Evolutionary conservation across 30 jellyfish, hydroid and myxozoan genomes (phyloP).

Genomic region (Chrysaora quinquecirrha): DNA sequence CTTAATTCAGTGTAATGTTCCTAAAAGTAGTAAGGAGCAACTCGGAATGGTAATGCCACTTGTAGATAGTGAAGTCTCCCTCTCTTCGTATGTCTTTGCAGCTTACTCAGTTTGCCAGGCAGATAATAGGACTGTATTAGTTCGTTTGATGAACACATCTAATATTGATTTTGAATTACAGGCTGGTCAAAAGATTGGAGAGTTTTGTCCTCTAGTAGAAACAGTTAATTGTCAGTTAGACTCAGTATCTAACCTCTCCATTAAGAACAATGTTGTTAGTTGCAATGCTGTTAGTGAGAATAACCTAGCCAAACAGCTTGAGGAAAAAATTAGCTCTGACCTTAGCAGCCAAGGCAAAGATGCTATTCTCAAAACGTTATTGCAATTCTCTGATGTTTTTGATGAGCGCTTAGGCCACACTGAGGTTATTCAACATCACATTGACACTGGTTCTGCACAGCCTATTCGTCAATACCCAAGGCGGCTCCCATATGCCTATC

Average conservation of each 20-base stretch:
- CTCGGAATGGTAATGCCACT: too few relatives aligned
- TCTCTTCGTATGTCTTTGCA: slow-evolving; percentile 10
- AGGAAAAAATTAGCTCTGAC: not conserved
- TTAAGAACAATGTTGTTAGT: not conserved
- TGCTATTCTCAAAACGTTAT: slow-evolving; percentile 11
- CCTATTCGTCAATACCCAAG: slow-evolving; percentile 63
- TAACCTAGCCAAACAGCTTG: not conserved
- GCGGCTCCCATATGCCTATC: slow-evolving; percentile 45
- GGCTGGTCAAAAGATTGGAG: slow-evolving; percentile 44
- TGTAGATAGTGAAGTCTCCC: not conserved
- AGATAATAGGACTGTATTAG: not conserved
- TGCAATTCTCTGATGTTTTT: slow-evolving; percentile 57
- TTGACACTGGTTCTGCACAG: slow-evolving; percentile 57
- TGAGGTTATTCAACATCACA: slow-evolving; percentile 36
- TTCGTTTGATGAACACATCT: slow-evolving; percentile 39
- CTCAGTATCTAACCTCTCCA: not conserved
- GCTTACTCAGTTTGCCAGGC: slow-evolving; percentile 39
- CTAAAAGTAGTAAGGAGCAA: slow-evolving; percentile 29
- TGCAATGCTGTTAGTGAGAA: not conserved
- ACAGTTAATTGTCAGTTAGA: too few relatives aligned
- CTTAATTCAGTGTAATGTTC: slow-evolving; percentile 7
- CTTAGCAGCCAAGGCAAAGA: not conserved
- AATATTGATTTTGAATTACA: slow-evolving; percentile 37
- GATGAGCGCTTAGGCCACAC: slow-evolving; percentile 56
- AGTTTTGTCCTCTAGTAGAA: slow-evolving; percentile 44